Evolutionary conservation across 2,797 vertebrate genomes (phyloP).

Genomic region (Myiotriccus ornatus): DNA sequence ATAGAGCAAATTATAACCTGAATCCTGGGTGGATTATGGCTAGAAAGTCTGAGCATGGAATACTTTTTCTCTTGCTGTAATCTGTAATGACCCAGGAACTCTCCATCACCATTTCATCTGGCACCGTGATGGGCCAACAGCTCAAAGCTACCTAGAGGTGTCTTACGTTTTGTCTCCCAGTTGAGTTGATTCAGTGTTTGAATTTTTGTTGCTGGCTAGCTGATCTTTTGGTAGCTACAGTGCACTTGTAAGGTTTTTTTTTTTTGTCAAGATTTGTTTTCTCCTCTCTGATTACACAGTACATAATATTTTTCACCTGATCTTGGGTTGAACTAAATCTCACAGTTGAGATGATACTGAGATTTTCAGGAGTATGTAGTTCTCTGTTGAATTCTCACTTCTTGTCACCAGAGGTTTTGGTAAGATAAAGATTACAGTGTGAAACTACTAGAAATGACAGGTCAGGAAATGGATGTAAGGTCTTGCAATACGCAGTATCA

Average conservation of each 20-base stretch:
- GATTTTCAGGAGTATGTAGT: not conserved
- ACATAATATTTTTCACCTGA: not conserved
- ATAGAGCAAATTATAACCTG: not conserved
- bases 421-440: not conserved
- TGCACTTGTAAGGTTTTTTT: not conserved
- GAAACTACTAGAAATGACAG: not conserved
- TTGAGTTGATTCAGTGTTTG: not conserved
- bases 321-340: not conserved
- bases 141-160: not conserved
- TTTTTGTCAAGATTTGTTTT: not conserved
- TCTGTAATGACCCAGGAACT: not conserved
- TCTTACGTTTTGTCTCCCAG: not conserved
- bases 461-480: not conserved
- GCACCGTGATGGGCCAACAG: not conserved
- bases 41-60: not conserved
- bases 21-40: not conserved
- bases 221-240: not conserved
- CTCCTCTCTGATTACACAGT: not conserved
- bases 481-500: not conserved
- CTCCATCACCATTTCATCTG: not conserved
- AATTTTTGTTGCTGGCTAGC: not conserved
- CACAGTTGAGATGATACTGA: not conserved
- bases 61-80: not conserved
- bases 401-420: slow-evolving; percentile 8
- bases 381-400: not conserved